These are phyloP conservation scores for Semotilus atromaculatus DNA, from an alignment of 2,797 vertebrate species.

Conservation along the genomic window DNA sequence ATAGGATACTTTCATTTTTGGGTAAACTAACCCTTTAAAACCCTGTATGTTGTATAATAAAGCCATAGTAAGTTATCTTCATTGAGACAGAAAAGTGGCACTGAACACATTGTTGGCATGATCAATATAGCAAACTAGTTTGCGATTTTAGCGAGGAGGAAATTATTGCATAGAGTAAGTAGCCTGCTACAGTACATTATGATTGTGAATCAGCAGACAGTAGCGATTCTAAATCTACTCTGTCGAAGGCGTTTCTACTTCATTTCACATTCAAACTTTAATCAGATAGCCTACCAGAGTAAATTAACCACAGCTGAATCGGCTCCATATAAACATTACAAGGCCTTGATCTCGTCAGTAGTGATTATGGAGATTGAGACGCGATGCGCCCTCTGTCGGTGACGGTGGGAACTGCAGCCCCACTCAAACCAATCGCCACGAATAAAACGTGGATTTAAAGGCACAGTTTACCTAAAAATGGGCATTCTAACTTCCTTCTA, in stretches of 20 bases:
- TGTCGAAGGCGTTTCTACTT: neutral
- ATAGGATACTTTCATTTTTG: too few species aligned
- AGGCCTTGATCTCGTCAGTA: neutral
- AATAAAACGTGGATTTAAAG: neutral
- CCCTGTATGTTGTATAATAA: neutral
- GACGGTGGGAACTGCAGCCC: neutral
- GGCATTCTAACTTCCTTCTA: neutral
- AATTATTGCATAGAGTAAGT: conserved; percentile 22
- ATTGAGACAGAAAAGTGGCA: neutral
- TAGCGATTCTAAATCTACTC: neutral
- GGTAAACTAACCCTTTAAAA: neutral
- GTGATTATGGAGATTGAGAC: conserved; percentile 44
- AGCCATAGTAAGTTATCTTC: neutral
- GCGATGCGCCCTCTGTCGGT: conserved; percentile 22
- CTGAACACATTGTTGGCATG: neutral
- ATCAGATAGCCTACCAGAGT: neutral
- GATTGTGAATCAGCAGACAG: conserved; percentile 23
- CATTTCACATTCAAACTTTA: neutral
- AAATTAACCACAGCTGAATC: conserved; percentile 10
- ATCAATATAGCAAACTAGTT: conserved; percentile 7
- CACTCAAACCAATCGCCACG: neutral
- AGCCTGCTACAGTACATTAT: conserved; percentile 4
- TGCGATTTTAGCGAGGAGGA: conserved; percentile 2
- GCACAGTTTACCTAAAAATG: neutral
- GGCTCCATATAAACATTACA: neutral